These are phyloP conservation scores for Scartelaos histophorus DNA, from an alignment of 2,113 vertebrate genomes.

Conservation along the genomic window DNA sequence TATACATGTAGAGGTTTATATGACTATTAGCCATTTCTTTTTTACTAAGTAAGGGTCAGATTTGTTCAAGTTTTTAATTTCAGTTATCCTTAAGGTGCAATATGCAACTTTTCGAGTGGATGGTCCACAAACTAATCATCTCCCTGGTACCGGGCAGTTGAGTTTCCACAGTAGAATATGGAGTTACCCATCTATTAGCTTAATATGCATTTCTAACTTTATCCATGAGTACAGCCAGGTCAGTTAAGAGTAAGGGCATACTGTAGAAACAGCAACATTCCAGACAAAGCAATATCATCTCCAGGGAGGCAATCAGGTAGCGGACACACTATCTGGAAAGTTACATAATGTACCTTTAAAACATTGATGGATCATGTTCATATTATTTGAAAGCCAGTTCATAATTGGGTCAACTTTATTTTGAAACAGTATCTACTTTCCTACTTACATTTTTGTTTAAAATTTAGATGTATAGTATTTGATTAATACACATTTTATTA, in stretches of 20 bases:
- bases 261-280: background rate
- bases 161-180: too few species aligned
- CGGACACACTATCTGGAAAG: background rate
- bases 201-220: background rate
- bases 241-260: background rate
- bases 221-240: background rate
- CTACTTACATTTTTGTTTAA: background rate
- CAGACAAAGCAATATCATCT: too few species aligned
- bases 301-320: too few species aligned
- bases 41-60: too few species aligned
- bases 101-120: too few species aligned
- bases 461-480: too few species aligned
- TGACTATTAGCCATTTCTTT: background rate
- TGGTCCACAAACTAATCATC: too few species aligned
- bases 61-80: too few species aligned
- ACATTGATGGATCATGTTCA: background rate
- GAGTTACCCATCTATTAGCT: too few species aligned
- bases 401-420: background rate
- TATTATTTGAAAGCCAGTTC: constrained; percentile 32
- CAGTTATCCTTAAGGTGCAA: too few species aligned
- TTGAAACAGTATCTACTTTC: too few species aligned
- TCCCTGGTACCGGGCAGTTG: too few species aligned
- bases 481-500: constrained; percentile 34
- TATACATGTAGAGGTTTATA: background rate
- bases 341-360: background rate